These are phyloP conservation scores for Drosophila multiciliata DNA, from an alignment of 2,888 invertebrate species.

Conservation along the genomic window DNA sequence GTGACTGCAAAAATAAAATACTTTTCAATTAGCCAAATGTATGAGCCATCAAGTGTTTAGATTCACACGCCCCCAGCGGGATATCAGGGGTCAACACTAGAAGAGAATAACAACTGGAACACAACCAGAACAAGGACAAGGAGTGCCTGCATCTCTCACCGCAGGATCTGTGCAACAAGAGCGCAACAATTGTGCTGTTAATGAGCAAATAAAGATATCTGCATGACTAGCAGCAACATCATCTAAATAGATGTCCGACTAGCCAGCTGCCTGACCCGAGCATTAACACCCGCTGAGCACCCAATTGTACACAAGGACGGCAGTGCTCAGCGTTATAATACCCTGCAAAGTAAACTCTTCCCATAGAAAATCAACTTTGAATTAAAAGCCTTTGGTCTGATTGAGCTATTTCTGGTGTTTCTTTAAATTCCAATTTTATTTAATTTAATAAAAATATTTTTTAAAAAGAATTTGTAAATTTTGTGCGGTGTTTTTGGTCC, in stretches of 20 bases:
- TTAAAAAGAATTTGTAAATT: too few species aligned
- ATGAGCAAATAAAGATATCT: conserved; percentile 81
- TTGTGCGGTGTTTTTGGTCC: too few species aligned
- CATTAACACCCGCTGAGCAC: conserved; percentile 57
- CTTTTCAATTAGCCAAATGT: conserved; percentile 14
- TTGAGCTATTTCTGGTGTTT: background rate
- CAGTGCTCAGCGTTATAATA: conserved; percentile 20
- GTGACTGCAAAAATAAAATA: conserved; percentile 5
- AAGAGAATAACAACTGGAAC: conserved; percentile 25
- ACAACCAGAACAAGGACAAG: conserved; percentile 24
- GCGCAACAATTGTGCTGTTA: conserved; percentile 75
- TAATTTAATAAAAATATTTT: too few species aligned
- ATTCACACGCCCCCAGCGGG: conserved; percentile 72
- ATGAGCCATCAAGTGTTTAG: conserved; percentile 36
- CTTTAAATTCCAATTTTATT: too few species aligned
- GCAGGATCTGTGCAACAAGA: conserved; percentile 67
- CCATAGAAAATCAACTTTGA: background rate
- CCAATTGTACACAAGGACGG: conserved; percentile 8
- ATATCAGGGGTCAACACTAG: conserved; percentile 8
- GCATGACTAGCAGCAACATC: conserved; percentile 44
- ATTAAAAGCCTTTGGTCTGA: background rate
- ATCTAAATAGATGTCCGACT: conserved; percentile 56
- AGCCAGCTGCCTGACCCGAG: conserved; percentile 49
- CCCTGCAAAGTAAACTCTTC: conserved; percentile 14
- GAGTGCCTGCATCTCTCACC: conserved; percentile 43